Evolutionary conservation across 2,797 vertebrate genomes (phyloP).

Genomic region (Karalla daura): DNA sequence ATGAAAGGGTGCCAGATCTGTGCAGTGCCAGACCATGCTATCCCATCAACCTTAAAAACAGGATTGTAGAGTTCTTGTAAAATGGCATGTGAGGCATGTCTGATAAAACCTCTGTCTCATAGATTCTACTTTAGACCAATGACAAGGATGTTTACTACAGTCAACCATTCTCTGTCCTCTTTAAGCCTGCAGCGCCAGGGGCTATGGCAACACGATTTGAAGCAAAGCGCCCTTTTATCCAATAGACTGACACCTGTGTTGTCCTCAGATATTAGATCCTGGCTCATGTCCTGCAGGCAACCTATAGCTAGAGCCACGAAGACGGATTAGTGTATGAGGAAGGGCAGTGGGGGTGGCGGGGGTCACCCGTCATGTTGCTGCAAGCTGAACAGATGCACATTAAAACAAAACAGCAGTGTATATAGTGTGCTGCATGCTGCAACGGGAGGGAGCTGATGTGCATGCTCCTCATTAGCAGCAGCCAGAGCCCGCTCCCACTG

Average conservation of each 20-base stretch:
- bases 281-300: conserved; percentile 32
- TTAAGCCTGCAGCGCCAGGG: conserved; percentile 23
- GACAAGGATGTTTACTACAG: no score
- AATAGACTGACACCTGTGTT: conserved; percentile 29
- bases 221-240: conserved; percentile 36
- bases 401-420: conserved; percentile 57
- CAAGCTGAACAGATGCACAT: conserved; percentile 60
- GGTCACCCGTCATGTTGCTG: conserved; percentile 49
- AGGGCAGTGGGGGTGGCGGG: conserved; percentile 4
- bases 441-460: conserved; percentile 60
- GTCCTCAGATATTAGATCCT: conserved; percentile 29
- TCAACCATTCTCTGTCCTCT: no score
- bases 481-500: conserved; percentile 23
- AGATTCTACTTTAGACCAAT: no score
- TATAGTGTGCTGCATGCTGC: conserved; percentile 59
- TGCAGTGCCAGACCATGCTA: no score
- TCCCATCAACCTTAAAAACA: no score
- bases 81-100: no score
- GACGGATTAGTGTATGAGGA: conserved; percentile 4
- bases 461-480: conserved; percentile 55
- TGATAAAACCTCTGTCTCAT: no score
- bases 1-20: no score
- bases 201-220: conserved; percentile 53
- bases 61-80: no score
- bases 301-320: conserved; percentile 21